A percentile compares a stretch with the other conserved stretches of the same genome.
These are phyloP conservation scores for Calameuta idolon DNA, from an alignment of 2,888 invertebrate species.

Conservation along the genomic window DNA sequence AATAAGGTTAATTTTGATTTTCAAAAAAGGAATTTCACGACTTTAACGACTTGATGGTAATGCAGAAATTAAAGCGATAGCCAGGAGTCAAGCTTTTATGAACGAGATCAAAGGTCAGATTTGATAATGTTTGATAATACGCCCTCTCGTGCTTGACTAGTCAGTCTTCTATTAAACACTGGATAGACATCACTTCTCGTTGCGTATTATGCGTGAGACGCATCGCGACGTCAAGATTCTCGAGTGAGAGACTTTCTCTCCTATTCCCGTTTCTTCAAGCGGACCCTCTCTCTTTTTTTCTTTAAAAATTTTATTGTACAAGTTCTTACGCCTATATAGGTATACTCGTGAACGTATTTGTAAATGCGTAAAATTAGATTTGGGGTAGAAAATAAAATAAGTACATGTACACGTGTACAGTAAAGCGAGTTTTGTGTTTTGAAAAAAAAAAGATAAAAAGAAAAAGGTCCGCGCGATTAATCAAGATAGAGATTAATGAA, in stretches of 20 bases:
- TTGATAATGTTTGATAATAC: conserved; percentile 43
- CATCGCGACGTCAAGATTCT: not conserved
- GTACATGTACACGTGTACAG: not conserved
- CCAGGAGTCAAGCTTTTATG: conserved; percentile 31
- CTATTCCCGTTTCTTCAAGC: not conserved
- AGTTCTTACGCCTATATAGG: not conserved
- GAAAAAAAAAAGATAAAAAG: not conserved
- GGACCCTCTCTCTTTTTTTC: not conserved
- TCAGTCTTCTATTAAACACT: conserved; percentile 39
- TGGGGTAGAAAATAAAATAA: not conserved
- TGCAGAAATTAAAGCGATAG: not conserved
- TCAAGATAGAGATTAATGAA: not conserved
- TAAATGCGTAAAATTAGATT: not conserved
- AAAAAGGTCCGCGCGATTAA: not conserved
- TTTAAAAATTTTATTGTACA: not conserved
- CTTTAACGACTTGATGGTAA: not conserved
- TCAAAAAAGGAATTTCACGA: not conserved
- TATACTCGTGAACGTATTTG: not conserved
- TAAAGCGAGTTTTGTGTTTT: not conserved
- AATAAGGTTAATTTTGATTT: not conserved
- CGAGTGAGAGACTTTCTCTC: not conserved
- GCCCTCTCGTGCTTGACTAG: conserved; percentile 33
- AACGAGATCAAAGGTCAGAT: conserved; percentile 50
- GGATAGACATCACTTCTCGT: conserved; percentile 27
- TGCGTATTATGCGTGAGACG: not conserved